phyloP scores from a whole-genome alignment of 1,140 invertebrate genomes.

The Protaetia brevitarsis region DNA sequence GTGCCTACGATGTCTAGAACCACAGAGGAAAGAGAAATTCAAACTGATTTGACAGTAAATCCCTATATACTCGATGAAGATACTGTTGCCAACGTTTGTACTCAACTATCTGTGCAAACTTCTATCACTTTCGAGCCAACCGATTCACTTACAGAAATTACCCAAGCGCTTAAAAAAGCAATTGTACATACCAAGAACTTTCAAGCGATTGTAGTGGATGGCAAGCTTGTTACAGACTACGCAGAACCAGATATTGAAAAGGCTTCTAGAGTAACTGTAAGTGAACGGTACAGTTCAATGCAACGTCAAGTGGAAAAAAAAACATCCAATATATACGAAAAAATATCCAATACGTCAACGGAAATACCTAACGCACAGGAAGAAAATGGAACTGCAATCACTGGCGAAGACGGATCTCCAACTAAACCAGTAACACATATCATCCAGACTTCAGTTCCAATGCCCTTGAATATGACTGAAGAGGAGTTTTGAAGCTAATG shows the following conservation, averaged over 20 bases:
- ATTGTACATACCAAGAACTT: neutral
- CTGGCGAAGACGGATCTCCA: neutral
- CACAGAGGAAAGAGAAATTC: slow-evolving; percentile 7
- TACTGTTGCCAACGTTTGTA: slow-evolving; percentile 18
- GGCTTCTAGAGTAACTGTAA: neutral
- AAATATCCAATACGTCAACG: no score
- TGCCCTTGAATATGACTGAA: neutral
- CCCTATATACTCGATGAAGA: slow-evolving; percentile 21
- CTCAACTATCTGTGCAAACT: slow-evolving; percentile 15
- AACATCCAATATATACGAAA: no score
- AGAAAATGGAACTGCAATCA: neutral
- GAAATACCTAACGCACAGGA: no score
- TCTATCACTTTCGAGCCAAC: slow-evolving; percentile 20
- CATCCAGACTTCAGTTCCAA: no score
- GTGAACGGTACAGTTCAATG: no score
- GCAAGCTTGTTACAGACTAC: neutral
- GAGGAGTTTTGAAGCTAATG: slow-evolving; percentile 21
- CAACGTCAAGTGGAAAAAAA: no score
- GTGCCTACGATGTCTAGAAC: neutral
- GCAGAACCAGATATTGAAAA: neutral
- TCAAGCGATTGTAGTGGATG: slow-evolving; percentile 1
- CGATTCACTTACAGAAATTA: slow-evolving; percentile 17
- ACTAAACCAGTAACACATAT: neutral
- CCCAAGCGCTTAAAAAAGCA: neutral
- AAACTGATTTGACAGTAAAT: slow-evolving; percentile 19